Evolutionary conservation across 2,113 vertebrate genomes (phyloP).

Genomic region (Thryonomys swinderianus): DNA sequence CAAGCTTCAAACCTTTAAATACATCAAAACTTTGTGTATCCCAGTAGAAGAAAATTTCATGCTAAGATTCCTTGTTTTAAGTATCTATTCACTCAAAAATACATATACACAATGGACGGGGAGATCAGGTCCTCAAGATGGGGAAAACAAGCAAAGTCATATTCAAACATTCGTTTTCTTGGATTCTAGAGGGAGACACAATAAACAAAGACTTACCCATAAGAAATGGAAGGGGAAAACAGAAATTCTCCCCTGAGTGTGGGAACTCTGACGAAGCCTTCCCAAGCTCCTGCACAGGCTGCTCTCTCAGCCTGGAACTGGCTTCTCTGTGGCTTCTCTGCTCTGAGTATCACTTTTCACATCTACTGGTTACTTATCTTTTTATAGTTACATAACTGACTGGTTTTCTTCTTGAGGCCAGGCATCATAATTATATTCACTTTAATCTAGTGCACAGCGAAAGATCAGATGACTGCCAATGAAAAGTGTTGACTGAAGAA

Average conservation of each 20-base stretch:
- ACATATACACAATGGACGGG: neutral
- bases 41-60: neutral
- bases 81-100: neutral
- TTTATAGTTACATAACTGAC: neutral
- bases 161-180: neutral
- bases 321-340: neutral
- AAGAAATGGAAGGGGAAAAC: neutral
- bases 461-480: neutral
- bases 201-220: neutral
- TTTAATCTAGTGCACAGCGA: neutral
- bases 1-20: conserved; percentile 10
- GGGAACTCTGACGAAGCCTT: neutral
- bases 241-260: neutral
- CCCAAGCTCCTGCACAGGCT: neutral
- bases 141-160: neutral
- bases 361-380: neutral
- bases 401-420: neutral
- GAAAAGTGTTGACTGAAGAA: neutral
- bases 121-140: neutral
- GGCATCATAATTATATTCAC: neutral
- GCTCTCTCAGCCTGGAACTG: neutral
- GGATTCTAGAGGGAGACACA: neutral
- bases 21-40: neutral
- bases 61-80: conserved; percentile 8
- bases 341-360: neutral